phyloP scores from a whole-genome alignment of 2,888 invertebrate species.

The Copidosoma aretas region DNA sequence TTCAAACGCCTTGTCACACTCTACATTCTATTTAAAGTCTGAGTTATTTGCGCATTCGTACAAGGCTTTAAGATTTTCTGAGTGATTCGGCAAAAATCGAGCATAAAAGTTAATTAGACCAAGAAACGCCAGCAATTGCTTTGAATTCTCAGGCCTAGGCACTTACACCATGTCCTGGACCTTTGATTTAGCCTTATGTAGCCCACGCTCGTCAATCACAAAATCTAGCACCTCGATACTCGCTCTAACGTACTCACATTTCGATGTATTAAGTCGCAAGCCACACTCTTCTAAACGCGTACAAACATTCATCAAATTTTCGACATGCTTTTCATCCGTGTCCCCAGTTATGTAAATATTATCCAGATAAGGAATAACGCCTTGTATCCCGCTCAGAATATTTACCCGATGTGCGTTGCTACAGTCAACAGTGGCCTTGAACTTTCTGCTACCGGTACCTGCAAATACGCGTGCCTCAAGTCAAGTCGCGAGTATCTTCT shows the following conservation, averaged over 20 bases:
- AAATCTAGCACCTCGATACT: slow-evolving; percentile 46
- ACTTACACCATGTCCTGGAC: slow-evolving; percentile 17
- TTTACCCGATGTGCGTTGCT: slow-evolving; percentile 38
- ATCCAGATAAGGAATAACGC: slow-evolving; percentile 20
- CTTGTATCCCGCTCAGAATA: slow-evolving; percentile 18
- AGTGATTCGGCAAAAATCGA: slow-evolving; percentile 13
- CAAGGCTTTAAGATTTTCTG: too few species aligned
- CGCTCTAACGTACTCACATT: slow-evolving; percentile 46
- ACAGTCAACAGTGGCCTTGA: slow-evolving; percentile 32
- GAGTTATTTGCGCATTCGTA: neutral
- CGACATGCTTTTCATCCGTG: slow-evolving; percentile 19
- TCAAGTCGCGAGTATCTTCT: slow-evolving; percentile 46
- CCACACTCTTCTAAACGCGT: neutral
- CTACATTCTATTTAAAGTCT: slow-evolving; percentile 34
- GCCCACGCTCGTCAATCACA: slow-evolving; percentile 43
- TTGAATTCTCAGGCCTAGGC: slow-evolving; percentile 22
- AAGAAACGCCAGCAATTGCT: slow-evolving; percentile 14
- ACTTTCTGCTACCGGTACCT: slow-evolving; percentile 20
- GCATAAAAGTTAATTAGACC: slow-evolving; percentile 27
- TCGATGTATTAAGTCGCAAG: slow-evolving; percentile 38
- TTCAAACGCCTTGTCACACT: slow-evolving; percentile 9
- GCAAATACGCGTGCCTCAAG: slow-evolving; percentile 40
- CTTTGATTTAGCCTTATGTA: slow-evolving; percentile 39
- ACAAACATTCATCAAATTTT: slow-evolving; percentile 3
- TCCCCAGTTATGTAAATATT: slow-evolving; percentile 22